Percentiles rank a stretch among this genome's conserved stretches.
Evolutionary conservation across 2,113 vertebrate genomes (phyloP).

Genomic region (Noctilio leporinus): DNA sequence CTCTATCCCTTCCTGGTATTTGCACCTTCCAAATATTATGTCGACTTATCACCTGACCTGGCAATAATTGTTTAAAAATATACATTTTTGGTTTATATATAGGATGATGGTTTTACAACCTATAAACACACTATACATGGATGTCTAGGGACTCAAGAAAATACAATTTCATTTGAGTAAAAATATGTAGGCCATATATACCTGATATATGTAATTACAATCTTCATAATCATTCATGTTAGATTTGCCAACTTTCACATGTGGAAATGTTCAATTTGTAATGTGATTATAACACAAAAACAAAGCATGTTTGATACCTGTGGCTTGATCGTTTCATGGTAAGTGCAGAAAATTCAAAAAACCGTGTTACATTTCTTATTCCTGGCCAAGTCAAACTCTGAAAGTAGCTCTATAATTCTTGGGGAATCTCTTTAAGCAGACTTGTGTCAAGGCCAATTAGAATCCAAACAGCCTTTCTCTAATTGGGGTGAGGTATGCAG

Average conservation of each 20-base stretch:
- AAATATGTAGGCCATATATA: conserved; percentile 44
- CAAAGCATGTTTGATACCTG: conserved; percentile 83
- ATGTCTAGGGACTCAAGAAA: conserved; percentile 54
- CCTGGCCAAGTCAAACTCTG: conserved; percentile 80
- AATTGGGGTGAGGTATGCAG: conserved; percentile 79
- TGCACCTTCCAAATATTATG: conserved; percentile 70
- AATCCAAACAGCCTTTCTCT: conserved; percentile 68
- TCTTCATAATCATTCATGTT: conserved; percentile 67
- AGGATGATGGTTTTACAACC: conserved; percentile 66
- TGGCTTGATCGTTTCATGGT: conserved; percentile 78
- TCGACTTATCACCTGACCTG: conserved; percentile 68
- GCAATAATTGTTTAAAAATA: conserved; percentile 59
- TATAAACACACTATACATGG: conserved; percentile 60
- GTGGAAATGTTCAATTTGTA: conserved; percentile 86
- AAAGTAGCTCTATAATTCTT: conserved; percentile 78
- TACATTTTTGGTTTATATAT: conserved; percentile 46
- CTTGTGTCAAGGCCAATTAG: conserved; percentile 81
- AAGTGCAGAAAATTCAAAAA: conserved; percentile 75
- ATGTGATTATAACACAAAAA: conserved; percentile 80
- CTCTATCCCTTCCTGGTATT: conserved; percentile 61
- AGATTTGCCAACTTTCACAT: conserved; percentile 80
- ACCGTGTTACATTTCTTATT: conserved; percentile 78
- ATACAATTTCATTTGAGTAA: conserved; percentile 42
- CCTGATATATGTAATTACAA: conserved; percentile 58
- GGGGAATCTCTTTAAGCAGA: conserved; percentile 81